A percentile compares a stretch with the other conserved stretches of the same genome.
Evolutionary conservation across 1,140 invertebrate species (phyloP).

Genomic region (Drosophila mojavensis): DNA sequence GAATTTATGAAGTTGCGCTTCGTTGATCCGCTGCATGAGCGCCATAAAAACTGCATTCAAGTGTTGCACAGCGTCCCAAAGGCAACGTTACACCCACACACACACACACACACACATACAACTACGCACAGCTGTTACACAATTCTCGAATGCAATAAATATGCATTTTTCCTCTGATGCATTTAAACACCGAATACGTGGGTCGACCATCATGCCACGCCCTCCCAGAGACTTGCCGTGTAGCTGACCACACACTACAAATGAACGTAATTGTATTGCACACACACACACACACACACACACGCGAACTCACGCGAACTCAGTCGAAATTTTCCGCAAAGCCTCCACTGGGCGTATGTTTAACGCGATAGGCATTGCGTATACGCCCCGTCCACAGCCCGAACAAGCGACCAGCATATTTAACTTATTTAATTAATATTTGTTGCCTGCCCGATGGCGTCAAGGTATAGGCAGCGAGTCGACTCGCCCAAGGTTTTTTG

Average conservation of each 20-base stretch:
- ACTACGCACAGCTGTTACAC: conserved; percentile 18
- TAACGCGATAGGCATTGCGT: conserved; percentile 48
- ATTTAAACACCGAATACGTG: conserved; percentile 56
- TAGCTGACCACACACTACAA: conserved; percentile 11
- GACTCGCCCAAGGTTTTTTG: neutral
- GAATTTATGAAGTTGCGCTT: conserved; percentile 18
- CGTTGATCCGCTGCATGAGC: conserved; percentile 39
- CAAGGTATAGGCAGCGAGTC: neutral
- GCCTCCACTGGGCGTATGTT: conserved; percentile 34
- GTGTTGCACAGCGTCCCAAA: conserved; percentile 34
- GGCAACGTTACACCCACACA: conserved; percentile 3
- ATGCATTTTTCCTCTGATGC: conserved; percentile 58
- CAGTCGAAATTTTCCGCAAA: conserved; percentile 4
- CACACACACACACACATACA: conserved; percentile 1
- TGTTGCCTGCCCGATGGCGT: conserved; percentile 27
- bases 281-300: neutral
- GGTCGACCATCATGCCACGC: conserved; percentile 8
- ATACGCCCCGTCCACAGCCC: conserved; percentile 25
- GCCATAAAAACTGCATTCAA: conserved; percentile 73
- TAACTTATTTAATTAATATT: conserved; percentile 56
- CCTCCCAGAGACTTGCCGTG: neutral
- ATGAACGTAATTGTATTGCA: conserved; percentile 47
- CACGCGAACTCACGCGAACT: neutral
- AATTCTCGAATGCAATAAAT: conserved; percentile 69
- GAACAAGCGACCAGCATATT: conserved; percentile 33